Percentiles rank a stretch among this genome's conserved stretches.
Conservation (phyloP, 2,113 vertebrate genomes). For the Bambusicola thoracicus region DNA sequence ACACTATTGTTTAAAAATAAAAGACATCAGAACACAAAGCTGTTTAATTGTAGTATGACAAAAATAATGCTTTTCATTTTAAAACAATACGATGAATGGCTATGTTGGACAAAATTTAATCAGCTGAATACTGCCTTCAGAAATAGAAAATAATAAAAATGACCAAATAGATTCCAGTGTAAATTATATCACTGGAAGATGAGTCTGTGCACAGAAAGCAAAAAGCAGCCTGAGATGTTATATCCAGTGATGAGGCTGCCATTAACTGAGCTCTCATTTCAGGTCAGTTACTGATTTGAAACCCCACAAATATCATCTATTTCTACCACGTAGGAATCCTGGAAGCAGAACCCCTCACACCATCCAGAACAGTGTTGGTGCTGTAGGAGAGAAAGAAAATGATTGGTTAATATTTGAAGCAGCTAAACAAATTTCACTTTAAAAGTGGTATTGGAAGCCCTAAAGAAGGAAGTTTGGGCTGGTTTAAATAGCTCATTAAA, state of each 20-base stretch:
- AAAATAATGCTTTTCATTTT: not conserved
- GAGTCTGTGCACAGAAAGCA: not conserved
- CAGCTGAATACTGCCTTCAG: not conserved
- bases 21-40: not conserved
- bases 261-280: not conserved
- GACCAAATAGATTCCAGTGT: not conserved
- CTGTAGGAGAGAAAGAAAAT: not conserved
- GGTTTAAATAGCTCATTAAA: not conserved
- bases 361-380: not conserved
- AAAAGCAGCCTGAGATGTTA: not conserved
- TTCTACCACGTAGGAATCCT: rapidly evolving
- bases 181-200: not conserved
- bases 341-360: not conserved
- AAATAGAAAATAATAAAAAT: not conserved
- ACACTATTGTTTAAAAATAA: not conserved
- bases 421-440: not conserved
- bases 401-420: not conserved
- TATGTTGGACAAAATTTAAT: not conserved
- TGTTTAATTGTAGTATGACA: not conserved
- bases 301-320: not conserved
- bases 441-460: not conserved
- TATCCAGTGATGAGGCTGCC: not conserved
- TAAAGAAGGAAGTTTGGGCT: not conserved
- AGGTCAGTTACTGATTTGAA: not conserved
- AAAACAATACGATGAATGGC: not conserved